Evolutionary conservation across 1,140 invertebrate species (phyloP), one percentile per base, ranked within the genome.

Genomic region (Heliconius congener): DNA sequence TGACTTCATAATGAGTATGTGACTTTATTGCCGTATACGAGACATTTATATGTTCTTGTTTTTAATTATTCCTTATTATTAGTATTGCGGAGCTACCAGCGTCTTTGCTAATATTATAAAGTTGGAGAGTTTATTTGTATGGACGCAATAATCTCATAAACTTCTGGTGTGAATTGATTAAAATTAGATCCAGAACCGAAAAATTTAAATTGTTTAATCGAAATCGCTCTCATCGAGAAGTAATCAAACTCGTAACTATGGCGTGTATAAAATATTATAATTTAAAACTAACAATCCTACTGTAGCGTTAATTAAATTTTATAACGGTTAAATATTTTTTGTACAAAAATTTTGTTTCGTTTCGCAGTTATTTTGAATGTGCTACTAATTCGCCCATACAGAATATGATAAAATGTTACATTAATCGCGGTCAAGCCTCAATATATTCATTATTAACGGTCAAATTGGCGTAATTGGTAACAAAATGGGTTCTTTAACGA

Each of bases 401-500:
- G 11, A 66, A 66, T 66, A 30, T 66, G 27, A 27, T 6, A 30
- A 66, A 66, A 27, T 66, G 30, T 66, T 0, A 30, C 60, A 16
- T 66, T 66, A 30, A 60, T 11, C 8, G n/a, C n/a, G 8, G 13
- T 60, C 8, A 30, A 66, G 60, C 9, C 60, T 0, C 30, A 66
- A 66, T 66, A 30, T 66, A 66, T 66, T 66, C 60, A 66, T 66
- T 30, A 66, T 66, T 66, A 66, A 27, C 60, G 4, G 60, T 6
- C 27, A 66, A 66, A 66, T 30, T 60, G n/a, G n/a, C 55, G 19
- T 23, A 60, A 60, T 30, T 66, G 11, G 9, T 60, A 30, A 27
- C 11, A n/a, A 66, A 66, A 66, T 66, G n/a, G 16, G 4, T 30
- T 66, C 3, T 27, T 23, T 18, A 19, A 52, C 6, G 50, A 19